Conservation (phyloP, 2,797 vertebrate genomes). For the Lacerta bilineata region DNA sequence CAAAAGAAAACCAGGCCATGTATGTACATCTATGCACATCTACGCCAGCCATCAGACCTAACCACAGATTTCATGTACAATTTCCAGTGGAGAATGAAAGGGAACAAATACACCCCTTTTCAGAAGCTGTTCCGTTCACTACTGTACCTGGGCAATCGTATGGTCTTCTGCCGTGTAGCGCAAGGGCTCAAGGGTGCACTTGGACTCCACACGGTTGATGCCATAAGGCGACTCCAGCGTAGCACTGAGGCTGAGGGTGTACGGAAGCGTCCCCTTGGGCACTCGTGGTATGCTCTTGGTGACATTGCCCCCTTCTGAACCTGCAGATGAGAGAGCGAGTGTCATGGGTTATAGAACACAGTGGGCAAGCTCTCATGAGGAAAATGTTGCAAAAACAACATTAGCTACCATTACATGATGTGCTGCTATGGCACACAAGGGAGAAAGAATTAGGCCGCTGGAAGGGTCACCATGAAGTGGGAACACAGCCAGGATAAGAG, state of each 20-base stretch:
- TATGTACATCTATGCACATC: no score
- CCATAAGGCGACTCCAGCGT: slow-evolving; percentile 80
- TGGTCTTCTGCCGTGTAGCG: slow-evolving; percentile 79
- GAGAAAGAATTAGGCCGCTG: background rate
- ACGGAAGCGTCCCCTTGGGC: slow-evolving; percentile 78
- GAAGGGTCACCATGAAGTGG: background rate
- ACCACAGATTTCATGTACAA: no score
- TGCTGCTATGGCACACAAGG: no score
- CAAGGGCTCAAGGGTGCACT: slow-evolving; percentile 80
- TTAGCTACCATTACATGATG: no score
- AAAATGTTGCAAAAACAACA: no score
- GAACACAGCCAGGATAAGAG: no score
- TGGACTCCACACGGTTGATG: slow-evolving; percentile 84
- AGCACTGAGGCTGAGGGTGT: slow-evolving; percentile 80
- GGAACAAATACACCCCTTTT: background rate
- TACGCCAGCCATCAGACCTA: no score
- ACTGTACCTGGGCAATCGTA: slow-evolving; percentile 80
- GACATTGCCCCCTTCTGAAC: background rate
- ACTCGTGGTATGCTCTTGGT: slow-evolving; percentile 22
- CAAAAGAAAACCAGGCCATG: background rate
- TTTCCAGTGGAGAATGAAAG: no score
- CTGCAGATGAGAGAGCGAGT: slow-evolving; percentile 32
- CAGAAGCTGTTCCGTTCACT: background rate
- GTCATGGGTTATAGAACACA: background rate
- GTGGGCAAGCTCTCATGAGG: no score